Evolutionary conservation across 2,113 vertebrate species (phyloP).

Genomic region (Channa maculata): DNA sequence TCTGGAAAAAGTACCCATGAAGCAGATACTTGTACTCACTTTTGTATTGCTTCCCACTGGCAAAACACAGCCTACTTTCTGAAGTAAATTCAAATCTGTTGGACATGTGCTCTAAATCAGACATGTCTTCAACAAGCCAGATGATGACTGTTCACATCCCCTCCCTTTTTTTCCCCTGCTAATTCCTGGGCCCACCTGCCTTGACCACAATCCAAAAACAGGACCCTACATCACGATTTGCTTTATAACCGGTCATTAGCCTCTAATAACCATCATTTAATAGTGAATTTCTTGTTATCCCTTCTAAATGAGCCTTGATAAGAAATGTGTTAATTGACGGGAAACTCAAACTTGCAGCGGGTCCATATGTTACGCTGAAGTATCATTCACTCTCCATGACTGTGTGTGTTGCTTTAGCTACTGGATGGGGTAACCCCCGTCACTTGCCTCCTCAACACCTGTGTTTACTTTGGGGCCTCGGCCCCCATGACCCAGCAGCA

Average conservation of each 20-base stretch:
- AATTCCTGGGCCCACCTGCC: conserved; percentile 59
- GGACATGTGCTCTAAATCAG: conserved; percentile 8
- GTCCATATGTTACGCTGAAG: conserved; percentile 47
- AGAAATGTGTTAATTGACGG: conserved; percentile 70
- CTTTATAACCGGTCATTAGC: conserved; percentile 64
- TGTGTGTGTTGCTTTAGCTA: conserved; percentile 79
- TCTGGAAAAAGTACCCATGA: not conserved
- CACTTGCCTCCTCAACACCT: conserved; percentile 84
- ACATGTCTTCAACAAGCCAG: not conserved
- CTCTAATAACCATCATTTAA: conserved; percentile 67
- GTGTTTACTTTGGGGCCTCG: conserved; percentile 89
- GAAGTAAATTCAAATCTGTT: not conserved
- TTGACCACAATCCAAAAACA: conserved; percentile 59
- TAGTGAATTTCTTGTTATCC: conserved; percentile 67
- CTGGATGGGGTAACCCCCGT: conserved; percentile 75
- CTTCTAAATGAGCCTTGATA: conserved; percentile 77
- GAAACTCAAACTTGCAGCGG: conserved; percentile 50
- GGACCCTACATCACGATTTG: conserved; percentile 47
- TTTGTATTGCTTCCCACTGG: not conserved
- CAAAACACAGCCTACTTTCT: not conserved
- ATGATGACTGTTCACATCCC: conserved; percentile 24
- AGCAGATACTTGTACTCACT: not conserved
- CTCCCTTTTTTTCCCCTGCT: conserved; percentile 1
- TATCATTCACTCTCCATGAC: conserved; percentile 63
- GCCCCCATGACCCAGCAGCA: conserved; percentile 77